Conservation (phyloP, 2,113 vertebrate genomes). For the Fregetta grallaria region DNA sequence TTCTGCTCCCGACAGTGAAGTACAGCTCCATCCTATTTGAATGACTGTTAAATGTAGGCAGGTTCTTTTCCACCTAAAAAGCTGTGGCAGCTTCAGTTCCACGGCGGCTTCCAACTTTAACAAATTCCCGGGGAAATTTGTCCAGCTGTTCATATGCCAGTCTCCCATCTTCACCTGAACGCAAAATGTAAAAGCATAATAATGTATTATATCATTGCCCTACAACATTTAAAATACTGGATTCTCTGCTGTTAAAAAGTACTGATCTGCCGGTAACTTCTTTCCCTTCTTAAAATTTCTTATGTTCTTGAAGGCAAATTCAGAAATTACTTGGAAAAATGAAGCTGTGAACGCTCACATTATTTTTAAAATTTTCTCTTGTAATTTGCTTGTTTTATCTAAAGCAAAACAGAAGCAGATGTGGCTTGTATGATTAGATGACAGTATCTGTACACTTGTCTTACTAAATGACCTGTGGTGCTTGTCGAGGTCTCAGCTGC, state of each 20-base stretch:
- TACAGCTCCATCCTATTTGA: constrained; percentile 2
- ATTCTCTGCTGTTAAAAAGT: background rate
- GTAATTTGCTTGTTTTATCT: background rate
- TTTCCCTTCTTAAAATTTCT: background rate
- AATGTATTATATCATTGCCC: background rate
- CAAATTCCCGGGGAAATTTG: constrained; percentile 84
- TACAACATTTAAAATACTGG: background rate
- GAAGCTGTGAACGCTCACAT: background rate
- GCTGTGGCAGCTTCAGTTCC: constrained; percentile 86
- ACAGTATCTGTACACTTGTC: background rate
- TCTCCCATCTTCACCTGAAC: constrained; percentile 89
- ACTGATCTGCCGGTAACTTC: background rate
- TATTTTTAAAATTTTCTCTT: background rate
- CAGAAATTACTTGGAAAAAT: background rate
- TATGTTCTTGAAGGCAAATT: background rate
- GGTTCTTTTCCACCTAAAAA: constrained; percentile 67
- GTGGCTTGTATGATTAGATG: background rate
- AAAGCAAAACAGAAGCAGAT: background rate
- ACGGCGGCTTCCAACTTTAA: constrained; percentile 77
- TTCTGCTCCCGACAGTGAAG: background rate
- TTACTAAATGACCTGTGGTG: background rate
- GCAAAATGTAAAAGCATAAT: background rate
- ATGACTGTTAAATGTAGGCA: background rate
- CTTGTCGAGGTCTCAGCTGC: background rate
- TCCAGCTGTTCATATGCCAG: constrained; percentile 92